Evolutionary conservation across 2,888 invertebrate species (phyloP), one percentile per base, ranked within the genome.

Genomic region (Teinopalpus imperialis): DNA sequence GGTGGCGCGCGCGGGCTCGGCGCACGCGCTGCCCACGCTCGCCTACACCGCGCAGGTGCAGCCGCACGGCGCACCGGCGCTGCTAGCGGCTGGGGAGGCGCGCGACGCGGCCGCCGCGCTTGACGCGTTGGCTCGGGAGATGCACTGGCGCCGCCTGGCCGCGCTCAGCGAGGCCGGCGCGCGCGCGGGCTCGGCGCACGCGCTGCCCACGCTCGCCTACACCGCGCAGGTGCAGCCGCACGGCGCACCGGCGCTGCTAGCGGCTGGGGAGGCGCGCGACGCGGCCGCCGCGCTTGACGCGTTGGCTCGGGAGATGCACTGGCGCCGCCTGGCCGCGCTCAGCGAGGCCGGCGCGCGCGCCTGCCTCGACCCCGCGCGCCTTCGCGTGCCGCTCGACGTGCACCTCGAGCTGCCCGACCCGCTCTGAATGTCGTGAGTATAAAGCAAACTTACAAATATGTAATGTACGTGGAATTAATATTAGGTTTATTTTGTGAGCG

Each of bases 361-460:
- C n/a, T n/a, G n/a, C n/a, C n/a, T n/a, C n/a, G n/a, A n/a, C n/a
- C n/a, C n/a, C n/a, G n/a, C n/a, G n/a, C n/a, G n/a, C n/a, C n/a
- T n/a, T n/a, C n/a, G n/a, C n/a, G n/a, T n/a, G n/a, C n/a, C n/a
- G n/a, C 54, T 78, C 23, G 48, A 71, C 31, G 66, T 66, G 7
- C 74, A 74, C 53, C 52, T 67, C 1, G 82, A 81, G 54, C 61
- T 83, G 27, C 61, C 74, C 1, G 71, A 94, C 57, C 78, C 67
- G 21, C 60, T 55, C 1, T 57, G 8, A 24, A 35, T 13, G 24
- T 8, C 14, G 35, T 35, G 23, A 14, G 35, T 8, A 34, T 23
- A 9, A 1, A 7, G n/a, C 6, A n/a, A n/a, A n/a, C n/a, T n/a
- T n/a, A n/a, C n/a, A n/a, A n/a, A n/a, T n/a, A n/a, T n/a, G n/a